Evolutionary conservation across 2,888 invertebrate genomes (phyloP).

Genomic region (Tachina lurida): DNA sequence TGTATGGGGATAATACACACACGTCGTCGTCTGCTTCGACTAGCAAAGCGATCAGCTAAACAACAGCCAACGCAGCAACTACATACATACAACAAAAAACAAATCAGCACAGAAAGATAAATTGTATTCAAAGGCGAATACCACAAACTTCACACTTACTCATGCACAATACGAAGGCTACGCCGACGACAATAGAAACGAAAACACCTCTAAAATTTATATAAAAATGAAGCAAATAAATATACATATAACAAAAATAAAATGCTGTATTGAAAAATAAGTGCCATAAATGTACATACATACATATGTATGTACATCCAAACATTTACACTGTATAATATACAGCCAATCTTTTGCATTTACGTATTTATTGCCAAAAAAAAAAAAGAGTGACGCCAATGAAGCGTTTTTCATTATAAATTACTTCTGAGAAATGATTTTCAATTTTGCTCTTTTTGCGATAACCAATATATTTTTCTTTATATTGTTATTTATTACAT

Average conservation of each 20-base stretch:
- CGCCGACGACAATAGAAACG: conserved; percentile 28
- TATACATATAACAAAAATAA: conserved; percentile 20
- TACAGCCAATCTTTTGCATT: neutral
- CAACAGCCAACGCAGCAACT: conserved; percentile 64
- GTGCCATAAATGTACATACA: conserved; percentile 18
- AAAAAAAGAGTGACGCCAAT: neutral
- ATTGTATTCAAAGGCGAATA: conserved; percentile 71
- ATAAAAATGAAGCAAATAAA: conserved; percentile 43
- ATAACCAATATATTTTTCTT: no score
- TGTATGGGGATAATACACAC: neutral
- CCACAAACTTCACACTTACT: conserved; percentile 76
- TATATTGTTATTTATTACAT: no score
- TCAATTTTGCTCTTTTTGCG: no score
- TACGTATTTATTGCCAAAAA: neutral
- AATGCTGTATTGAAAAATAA: conserved; percentile 14
- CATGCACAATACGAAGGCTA: conserved; percentile 55
- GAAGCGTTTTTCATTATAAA: no score
- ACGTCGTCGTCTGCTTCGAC: neutral
- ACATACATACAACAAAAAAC: conserved; percentile 17
- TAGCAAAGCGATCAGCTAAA: conserved; percentile 51
- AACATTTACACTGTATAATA: neutral
- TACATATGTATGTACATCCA: neutral
- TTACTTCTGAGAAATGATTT: no score
- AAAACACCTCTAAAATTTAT: conserved; percentile 57
- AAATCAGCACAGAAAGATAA: conserved; percentile 27